Evolutionary conservation across 1,140 invertebrate genomes (phyloP).

Genomic region (Bathynomus jamesi): DNA sequence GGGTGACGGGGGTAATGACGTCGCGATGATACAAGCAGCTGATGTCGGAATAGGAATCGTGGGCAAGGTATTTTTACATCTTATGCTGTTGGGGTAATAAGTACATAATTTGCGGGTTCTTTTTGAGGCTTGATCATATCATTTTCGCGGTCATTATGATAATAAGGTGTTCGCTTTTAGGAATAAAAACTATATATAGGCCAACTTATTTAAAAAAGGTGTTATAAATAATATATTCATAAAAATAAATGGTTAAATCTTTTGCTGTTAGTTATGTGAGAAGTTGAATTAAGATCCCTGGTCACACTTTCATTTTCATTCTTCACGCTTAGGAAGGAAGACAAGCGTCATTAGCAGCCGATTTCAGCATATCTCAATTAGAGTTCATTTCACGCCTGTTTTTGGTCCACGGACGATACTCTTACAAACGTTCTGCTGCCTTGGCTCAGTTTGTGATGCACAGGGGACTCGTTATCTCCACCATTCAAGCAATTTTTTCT

Average conservation of each 20-base stretch:
- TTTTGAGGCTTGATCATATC: too few species aligned
- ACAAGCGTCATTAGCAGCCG: slow-evolving; percentile 95
- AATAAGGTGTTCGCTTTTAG: too few species aligned
- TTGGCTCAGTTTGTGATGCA: slow-evolving; percentile 98
- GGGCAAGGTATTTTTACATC: too few species aligned
- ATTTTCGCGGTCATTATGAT: too few species aligned
- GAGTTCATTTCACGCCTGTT: slow-evolving; percentile 70
- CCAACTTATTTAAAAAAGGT: too few species aligned
- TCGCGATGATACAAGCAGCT: slow-evolving; percentile 53
- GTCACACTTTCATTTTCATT: background rate
- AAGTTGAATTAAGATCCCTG: background rate
- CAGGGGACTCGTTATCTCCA: slow-evolving; percentile 94
- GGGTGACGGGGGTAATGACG: slow-evolving; percentile 57
- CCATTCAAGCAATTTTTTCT: slow-evolving; percentile 98
- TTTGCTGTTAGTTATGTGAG: too few species aligned
- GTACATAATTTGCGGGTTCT: too few species aligned
- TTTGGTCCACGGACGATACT: slow-evolving; percentile 89
- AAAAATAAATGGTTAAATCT: too few species aligned
- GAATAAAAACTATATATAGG: too few species aligned
- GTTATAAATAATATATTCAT: too few species aligned
- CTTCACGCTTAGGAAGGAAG: slow-evolving; percentile 59
- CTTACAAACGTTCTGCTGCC: slow-evolving; percentile 91
- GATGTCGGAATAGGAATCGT: slow-evolving; percentile 82
- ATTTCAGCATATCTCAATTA: slow-evolving; percentile 95
- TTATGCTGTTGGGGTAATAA: too few species aligned